A percentile compares a stretch with the other conserved stretches of the same genome.
phyloP scores from a whole-genome alignment of 2,888 invertebrate genomes.

The Acronicta alni region DNA sequence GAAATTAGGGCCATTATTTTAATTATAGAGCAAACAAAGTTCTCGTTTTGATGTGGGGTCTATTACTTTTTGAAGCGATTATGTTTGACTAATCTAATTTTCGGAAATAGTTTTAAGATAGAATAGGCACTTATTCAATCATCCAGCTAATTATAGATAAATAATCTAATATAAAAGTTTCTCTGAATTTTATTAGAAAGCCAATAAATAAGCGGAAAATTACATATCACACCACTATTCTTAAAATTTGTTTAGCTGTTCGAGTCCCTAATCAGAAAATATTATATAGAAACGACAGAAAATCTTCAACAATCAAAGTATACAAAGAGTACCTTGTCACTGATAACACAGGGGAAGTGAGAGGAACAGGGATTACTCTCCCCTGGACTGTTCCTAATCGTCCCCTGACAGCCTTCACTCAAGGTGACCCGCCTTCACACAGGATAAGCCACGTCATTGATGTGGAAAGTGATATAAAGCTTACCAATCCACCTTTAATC shows the following conservation, averaged over 20 bases:
- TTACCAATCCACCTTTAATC: conserved; percentile 67
- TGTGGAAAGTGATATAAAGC: conserved; percentile 77
- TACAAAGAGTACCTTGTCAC: conserved; percentile 19
- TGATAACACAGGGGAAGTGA: conserved; percentile 48
- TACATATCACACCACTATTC: too few species aligned
- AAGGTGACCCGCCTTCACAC: conserved; percentile 65
- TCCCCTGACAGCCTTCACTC: conserved; percentile 76
- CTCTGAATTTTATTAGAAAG: too few species aligned
- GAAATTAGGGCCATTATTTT: conserved; percentile 83
- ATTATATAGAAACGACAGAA: not conserved
- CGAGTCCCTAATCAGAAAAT: not conserved
- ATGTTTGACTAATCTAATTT: conserved; percentile 43
- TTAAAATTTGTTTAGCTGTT: not conserved
- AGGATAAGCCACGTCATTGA: conserved; percentile 76
- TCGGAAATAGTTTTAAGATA: conserved; percentile 16
- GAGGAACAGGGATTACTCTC: conserved; percentile 66
- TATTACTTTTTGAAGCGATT: conserved; percentile 45
- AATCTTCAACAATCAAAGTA: conserved; percentile 1
- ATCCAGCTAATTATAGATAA: conserved; percentile 15
- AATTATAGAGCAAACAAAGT: conserved; percentile 84
- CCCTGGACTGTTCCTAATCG: conserved; percentile 70
- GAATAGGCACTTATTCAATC: conserved; percentile 9
- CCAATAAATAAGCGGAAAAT: too few species aligned
- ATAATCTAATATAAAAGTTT: too few species aligned
- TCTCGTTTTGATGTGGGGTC: conserved; percentile 67